Evolutionary conservation across 2,888 invertebrate species (phyloP).

Genomic region (Ypsolopha scabrella): DNA sequence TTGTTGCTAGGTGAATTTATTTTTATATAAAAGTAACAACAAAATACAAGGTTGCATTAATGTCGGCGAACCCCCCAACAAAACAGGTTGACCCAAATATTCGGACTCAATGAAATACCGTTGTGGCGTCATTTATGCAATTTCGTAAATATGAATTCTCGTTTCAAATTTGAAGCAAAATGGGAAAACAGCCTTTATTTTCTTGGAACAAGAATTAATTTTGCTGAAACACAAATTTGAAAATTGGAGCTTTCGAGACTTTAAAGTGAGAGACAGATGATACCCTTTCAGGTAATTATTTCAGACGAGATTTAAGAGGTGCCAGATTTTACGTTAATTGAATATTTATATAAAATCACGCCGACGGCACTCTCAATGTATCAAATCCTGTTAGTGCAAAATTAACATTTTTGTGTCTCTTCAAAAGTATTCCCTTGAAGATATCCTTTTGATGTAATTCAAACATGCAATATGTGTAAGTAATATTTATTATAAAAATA

Average conservation of each 20-base stretch:
- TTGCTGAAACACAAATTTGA: background rate
- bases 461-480: constrained; percentile 10
- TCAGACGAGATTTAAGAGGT: background rate
- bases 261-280: background rate
- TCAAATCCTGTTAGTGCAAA: background rate
- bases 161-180: constrained; percentile 26
- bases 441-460: constrained; percentile 12
- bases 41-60: constrained; percentile 61
- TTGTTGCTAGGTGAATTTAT: constrained; percentile 51
- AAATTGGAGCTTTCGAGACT: background rate
- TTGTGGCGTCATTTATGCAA: constrained; percentile 61
- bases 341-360: background rate
- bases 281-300: constrained; percentile 4
- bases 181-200: constrained; percentile 43
- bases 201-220: constrained; percentile 22
- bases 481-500: constrained; percentile 5
- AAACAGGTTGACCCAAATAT: constrained; percentile 69
- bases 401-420: background rate
- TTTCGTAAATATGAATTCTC: constrained; percentile 62
- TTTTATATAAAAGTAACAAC: constrained; percentile 46
- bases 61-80: constrained; percentile 63
- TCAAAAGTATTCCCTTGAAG: constrained; percentile 10
- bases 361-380: background rate
- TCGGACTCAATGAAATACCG: constrained; percentile 58
- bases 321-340: background rate